Evolutionary conservation across 2,888 invertebrate genomes (phyloP).

Genomic region (Campoletis raptor): DNA sequence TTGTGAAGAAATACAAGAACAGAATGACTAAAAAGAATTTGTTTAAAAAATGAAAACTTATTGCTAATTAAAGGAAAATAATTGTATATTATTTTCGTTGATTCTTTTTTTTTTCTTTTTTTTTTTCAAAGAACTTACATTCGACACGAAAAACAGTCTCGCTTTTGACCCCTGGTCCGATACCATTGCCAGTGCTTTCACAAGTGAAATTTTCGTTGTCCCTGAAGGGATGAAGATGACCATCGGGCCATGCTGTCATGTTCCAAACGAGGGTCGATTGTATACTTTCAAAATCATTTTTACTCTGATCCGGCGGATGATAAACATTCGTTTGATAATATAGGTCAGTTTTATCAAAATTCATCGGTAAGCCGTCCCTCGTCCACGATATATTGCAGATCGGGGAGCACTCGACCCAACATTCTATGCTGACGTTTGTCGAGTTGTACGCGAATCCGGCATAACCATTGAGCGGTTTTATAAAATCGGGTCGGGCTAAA

Average conservation of each 20-base stretch:
- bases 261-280: conserved; percentile 96
- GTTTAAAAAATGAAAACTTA: neutral
- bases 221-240: conserved; percentile 90
- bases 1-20: neutral
- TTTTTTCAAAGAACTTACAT: conserved; percentile 88
- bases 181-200: conserved; percentile 91
- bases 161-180: conserved; percentile 93
- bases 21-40: neutral
- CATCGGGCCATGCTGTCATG: conserved; percentile 93
- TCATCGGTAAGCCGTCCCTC: conserved; percentile 91
- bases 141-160: conserved; percentile 95
- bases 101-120: neutral
- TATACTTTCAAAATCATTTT: conserved; percentile 95
- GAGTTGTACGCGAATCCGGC: conserved; percentile 93
- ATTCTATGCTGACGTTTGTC: conserved; percentile 89
- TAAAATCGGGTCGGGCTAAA: conserved; percentile 94
- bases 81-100: no score
- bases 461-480: conserved; percentile 93
- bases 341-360: conserved; percentile 85
- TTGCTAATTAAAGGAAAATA: neutral
- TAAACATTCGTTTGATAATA: conserved; percentile 90
- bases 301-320: conserved; percentile 90
- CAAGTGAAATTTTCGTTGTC: conserved; percentile 94
- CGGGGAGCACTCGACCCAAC: conserved; percentile 96
- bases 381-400: conserved; percentile 94